Evolutionary conservation across 1,140 invertebrate genomes (phyloP).

Genomic region (Orchestia grillus): DNA sequence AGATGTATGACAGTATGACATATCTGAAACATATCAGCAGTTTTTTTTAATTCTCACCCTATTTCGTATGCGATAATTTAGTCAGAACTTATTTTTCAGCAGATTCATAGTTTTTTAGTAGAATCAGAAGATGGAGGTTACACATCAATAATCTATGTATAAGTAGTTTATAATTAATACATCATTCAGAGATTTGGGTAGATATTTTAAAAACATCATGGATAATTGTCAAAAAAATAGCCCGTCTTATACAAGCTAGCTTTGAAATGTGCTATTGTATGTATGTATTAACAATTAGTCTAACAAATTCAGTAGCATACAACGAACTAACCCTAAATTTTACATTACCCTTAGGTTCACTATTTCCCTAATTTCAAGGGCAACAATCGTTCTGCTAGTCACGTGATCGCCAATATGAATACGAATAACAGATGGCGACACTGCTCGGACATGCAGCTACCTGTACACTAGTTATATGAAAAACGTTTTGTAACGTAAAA

Average conservation of each 20-base stretch:
- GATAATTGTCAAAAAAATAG: no score
- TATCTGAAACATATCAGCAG: no score
- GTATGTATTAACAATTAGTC: no score
- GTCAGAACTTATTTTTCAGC: no score
- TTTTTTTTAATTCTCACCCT: no score
- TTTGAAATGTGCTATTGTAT: no score
- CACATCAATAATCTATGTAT: not conserved
- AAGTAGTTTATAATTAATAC: not conserved
- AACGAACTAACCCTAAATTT: not conserved
- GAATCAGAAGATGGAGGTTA: no score
- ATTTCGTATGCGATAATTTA: no score
- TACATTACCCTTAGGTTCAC: not conserved
- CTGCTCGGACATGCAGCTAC: conserved; percentile 12
- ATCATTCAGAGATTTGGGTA: not conserved
- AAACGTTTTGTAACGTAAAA: not conserved
- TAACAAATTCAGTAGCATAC: no score
- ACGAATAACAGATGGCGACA: conserved; percentile 4
- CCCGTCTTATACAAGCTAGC: no score
- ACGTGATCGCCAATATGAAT: conserved; percentile 5
- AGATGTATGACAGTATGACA: no score
- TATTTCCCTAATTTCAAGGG: conserved; percentile 23
- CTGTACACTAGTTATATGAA: not conserved
- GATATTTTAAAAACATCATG: not conserved
- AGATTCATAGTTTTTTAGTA: no score
- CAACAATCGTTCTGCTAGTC: not conserved